These are phyloP conservation scores for Lithosia quadra DNA, from an alignment of 2,888 invertebrate genomes.

Conservation along the genomic window DNA sequence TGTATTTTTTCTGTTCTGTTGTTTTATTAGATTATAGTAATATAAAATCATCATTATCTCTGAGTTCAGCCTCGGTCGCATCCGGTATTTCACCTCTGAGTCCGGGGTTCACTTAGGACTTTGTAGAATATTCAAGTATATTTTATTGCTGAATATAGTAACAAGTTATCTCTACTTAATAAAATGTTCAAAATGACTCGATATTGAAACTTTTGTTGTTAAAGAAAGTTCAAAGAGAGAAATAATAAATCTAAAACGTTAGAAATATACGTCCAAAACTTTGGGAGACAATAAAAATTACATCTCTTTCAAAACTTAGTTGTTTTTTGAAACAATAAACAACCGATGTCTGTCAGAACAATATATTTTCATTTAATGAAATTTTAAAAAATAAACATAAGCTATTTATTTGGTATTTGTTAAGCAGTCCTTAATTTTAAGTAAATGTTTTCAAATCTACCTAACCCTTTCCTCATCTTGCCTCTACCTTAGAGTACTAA, in stretches of 20 bases:
- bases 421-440: background rate
- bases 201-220: background rate
- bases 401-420: background rate
- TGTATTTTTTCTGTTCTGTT: no score
- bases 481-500: background rate
- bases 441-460: background rate
- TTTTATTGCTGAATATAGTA: background rate
- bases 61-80: no score
- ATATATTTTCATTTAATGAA: background rate
- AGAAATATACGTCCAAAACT: background rate
- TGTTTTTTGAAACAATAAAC: background rate
- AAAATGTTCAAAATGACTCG: background rate
- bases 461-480: no score
- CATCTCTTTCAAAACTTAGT: background rate
- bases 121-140: background rate
- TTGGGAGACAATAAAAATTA: background rate
- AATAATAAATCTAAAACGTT: background rate
- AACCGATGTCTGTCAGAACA: constrained; percentile 1
- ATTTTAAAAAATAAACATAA: background rate
- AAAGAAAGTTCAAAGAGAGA: background rate
- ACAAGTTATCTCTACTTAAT: background rate
- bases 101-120: background rate
- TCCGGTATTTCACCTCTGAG: no score
- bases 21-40: no score
- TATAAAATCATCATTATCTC: no score